Percentiles rank a stretch among this genome's conserved stretches.
phyloP scores from a whole-genome alignment of 2,113 vertebrate genomes.

The Miniopterus natalensis region DNA sequence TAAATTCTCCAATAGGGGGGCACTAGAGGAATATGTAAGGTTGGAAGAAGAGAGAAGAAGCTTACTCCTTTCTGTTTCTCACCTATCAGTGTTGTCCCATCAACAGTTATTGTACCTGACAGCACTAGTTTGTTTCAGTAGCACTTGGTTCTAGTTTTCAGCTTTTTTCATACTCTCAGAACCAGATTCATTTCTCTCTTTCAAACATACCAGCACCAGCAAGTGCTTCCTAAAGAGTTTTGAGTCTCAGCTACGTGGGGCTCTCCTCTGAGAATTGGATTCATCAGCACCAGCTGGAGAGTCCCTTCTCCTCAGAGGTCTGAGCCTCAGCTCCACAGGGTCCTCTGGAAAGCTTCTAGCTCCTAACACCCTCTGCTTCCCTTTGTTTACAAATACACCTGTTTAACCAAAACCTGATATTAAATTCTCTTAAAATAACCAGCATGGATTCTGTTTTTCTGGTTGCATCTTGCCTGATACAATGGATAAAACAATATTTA shows the following conservation, averaged over 20 bases:
- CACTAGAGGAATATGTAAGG: background rate
- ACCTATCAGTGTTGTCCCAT: background rate
- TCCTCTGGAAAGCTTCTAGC: background rate
- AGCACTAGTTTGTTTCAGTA: background rate
- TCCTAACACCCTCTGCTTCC: background rate
- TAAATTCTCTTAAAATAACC: background rate
- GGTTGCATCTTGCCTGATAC: background rate
- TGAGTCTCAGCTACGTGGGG: background rate
- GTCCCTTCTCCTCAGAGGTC: accelerated
- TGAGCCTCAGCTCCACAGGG: background rate
- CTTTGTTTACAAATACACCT: background rate
- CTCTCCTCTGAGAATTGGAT: too few species aligned
- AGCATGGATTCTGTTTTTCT: background rate
- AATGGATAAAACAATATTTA: background rate
- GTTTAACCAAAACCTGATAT: background rate
- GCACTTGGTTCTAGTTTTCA: background rate
- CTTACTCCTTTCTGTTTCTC: background rate
- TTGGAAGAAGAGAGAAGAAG: background rate
- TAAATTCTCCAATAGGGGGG: background rate
- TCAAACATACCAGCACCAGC: background rate
- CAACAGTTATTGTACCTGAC: background rate
- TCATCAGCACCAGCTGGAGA: background rate
- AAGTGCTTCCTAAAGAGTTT: background rate
- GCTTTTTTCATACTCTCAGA: background rate
- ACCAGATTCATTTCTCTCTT: background rate